Percentiles rank a stretch among this genome's conserved stretches.
Conservation (phyloP, 2,113 vertebrate genomes). For the Pachyramphus minor region DNA sequence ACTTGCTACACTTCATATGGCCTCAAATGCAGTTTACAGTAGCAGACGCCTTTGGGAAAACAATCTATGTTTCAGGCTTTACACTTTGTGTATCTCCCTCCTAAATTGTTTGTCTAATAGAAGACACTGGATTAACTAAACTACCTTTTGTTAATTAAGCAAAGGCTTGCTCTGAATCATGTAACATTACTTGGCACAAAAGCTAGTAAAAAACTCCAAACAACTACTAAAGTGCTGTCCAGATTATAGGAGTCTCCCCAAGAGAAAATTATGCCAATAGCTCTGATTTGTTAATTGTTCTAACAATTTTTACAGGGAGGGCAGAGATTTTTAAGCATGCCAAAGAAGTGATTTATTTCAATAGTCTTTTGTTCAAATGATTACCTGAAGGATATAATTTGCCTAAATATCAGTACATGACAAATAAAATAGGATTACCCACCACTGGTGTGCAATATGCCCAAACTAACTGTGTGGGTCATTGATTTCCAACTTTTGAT, state of each 20-base stretch:
- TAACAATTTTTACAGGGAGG: not conserved
- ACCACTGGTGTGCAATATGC: not conserved
- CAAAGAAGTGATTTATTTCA: not conserved
- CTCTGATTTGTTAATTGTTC: not conserved
- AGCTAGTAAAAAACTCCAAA: not conserved
- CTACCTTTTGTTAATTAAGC: not conserved
- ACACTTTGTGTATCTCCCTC: not conserved
- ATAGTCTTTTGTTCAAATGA: not conserved
- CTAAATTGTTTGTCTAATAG: not conserved
- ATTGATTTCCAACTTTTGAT: not conserved
- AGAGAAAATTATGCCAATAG: not conserved
- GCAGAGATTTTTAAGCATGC: not conserved
- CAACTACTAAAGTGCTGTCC: not conserved
- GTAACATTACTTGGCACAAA: slow-evolving; percentile 10
- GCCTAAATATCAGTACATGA: not conserved
- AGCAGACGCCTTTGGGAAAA: not conserved
- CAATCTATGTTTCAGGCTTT: not conserved
- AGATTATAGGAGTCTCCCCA: not conserved
- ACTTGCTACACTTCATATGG: fast-evolving
- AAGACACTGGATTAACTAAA: not conserved
- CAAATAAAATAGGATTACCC: not conserved
- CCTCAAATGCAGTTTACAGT: not conserved
- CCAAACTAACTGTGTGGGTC: not conserved
- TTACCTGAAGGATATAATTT: not conserved
- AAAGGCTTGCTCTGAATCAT: not conserved